A percentile compares a stretch with the other conserved stretches of the same genome.
Evolutionary conservation across 2,797 vertebrate genomes (phyloP).

Genomic region (Pterois miles): DNA sequence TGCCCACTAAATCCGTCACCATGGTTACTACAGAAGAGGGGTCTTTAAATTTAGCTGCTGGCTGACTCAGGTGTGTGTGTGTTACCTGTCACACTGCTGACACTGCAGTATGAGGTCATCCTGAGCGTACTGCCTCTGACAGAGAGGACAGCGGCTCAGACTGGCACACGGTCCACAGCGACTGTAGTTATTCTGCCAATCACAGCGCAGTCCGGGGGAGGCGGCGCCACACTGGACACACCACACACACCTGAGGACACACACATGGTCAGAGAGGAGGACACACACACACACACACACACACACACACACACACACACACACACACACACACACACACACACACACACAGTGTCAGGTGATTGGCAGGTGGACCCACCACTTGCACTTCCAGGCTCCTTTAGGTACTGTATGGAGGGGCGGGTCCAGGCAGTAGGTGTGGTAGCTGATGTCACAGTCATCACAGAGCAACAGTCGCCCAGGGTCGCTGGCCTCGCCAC

Average conservation of each 20-base stretch:
- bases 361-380: constrained; percentile 78
- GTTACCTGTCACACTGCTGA: constrained; percentile 93
- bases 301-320: constrained; percentile 29
- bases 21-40: too few relatives aligned
- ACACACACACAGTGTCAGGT: not conserved
- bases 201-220: constrained; percentile 90
- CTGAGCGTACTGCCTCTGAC: constrained; percentile 86
- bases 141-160: constrained; percentile 89
- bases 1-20: too few relatives aligned
- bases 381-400: constrained; percentile 97
- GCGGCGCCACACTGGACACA: constrained; percentile 94
- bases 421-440: constrained; percentile 95
- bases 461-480: constrained; percentile 92
- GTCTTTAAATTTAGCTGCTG: too few relatives aligned
- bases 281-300: constrained; percentile 87
- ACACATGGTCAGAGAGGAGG: not conserved
- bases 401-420: constrained; percentile 94
- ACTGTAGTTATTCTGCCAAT: constrained; percentile 97
- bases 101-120: constrained; percentile 95
- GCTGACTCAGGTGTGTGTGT: too few relatives aligned
- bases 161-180: constrained; percentile 94
- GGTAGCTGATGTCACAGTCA: constrained; percentile 97
- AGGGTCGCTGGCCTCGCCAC: constrained; percentile 92
- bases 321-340: constrained; percentile 85
- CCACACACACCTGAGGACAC: constrained; percentile 91